A percentile compares a stretch with the other conserved stretches of the same genome.
Conservation (phyloP, 2,888 invertebrate species). For the Tipula vernalis region DNA sequence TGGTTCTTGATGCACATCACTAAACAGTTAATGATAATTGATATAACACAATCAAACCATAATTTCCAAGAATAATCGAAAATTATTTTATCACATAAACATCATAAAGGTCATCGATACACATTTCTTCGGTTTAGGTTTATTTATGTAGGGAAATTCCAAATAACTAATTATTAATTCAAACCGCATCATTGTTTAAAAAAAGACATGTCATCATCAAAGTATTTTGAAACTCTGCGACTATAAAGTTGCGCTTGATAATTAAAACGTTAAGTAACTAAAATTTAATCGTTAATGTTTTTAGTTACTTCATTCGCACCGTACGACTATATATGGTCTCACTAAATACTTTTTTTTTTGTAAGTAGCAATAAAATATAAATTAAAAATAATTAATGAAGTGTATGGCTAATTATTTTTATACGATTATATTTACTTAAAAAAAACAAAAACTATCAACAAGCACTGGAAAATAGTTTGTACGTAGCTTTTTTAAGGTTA, state of each 20-base stretch:
- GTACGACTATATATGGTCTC: not conserved
- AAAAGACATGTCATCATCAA: not conserved
- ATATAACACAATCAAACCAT: not conserved
- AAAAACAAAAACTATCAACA: not conserved
- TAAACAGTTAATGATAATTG: not conserved
- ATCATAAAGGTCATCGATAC: not conserved
- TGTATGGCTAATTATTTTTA: not conserved
- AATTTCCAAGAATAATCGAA: not conserved
- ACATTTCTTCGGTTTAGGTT: not conserved
- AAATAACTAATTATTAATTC: not conserved
- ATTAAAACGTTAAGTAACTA: not conserved
- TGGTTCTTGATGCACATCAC: not conserved
- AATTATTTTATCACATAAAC: not conserved
- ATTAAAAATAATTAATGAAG: not conserved
- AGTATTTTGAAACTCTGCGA: not conserved
- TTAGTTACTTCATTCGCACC: not conserved
- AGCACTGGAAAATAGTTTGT: not conserved
- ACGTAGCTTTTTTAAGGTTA: not conserved
- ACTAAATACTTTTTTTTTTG: not conserved
- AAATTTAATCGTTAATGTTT: not conserved
- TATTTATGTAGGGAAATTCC: not conserved
- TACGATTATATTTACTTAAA: not conserved
- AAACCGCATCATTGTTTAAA: not conserved
- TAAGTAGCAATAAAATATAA: not conserved
- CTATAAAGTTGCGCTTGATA: not conserved